These are phyloP conservation scores for Puffinus mauretanicus DNA, from an alignment of 2,113 vertebrate genomes.

Conservation along the genomic window DNA sequence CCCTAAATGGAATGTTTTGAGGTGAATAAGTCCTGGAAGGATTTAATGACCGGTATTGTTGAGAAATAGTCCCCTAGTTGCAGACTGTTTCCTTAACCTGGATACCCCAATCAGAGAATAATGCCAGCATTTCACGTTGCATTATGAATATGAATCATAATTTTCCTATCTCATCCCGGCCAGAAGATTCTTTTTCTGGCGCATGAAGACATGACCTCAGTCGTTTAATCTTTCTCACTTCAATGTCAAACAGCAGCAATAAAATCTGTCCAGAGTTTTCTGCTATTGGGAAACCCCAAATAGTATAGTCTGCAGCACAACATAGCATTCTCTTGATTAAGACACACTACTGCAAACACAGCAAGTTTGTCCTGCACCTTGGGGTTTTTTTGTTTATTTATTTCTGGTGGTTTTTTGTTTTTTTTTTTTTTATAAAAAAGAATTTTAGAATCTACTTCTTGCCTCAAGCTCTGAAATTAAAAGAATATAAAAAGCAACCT, in stretches of 20 bases:
- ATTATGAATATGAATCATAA: not conserved
- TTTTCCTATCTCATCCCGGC: not conserved
- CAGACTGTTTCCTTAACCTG: not conserved
- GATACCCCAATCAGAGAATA: not conserved
- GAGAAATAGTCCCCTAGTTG: not conserved
- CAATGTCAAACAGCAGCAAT: not conserved
- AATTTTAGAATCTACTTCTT: not conserved
- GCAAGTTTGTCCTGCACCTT: not conserved
- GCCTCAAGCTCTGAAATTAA: not conserved
- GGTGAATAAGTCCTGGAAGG: not conserved
- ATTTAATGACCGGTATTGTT: not conserved
- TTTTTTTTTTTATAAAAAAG: not conserved
- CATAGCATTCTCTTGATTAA: not conserved
- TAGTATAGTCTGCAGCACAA: not conserved
- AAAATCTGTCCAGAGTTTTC: not conserved
- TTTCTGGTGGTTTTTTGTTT: not conserved
- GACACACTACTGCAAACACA: not conserved
- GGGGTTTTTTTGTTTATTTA: accelerated
- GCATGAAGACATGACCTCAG: not conserved
- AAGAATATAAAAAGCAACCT: not conserved
- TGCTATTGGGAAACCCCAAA: not conserved
- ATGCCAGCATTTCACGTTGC: not conserved
- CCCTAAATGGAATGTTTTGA: not conserved
- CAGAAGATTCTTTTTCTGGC: not conserved
- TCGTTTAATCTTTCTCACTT: not conserved